These are phyloP conservation scores for Vultur gryphus DNA, from an alignment of 2,797 vertebrate genomes.

Conservation along the genomic window DNA sequence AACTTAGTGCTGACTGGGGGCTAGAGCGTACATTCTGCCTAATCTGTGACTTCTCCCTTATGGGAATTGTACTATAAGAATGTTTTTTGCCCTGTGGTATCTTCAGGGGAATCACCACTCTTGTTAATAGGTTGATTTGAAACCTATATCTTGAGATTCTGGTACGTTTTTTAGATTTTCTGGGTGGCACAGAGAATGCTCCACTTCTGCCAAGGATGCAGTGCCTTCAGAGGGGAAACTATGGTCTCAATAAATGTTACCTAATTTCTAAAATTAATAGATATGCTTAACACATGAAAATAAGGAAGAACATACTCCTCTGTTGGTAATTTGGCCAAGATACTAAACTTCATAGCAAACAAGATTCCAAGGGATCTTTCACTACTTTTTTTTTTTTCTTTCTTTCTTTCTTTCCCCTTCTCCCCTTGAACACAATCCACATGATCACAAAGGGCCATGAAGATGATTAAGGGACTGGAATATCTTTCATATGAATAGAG, in stretches of 20 bases:
- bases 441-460: not conserved
- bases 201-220: not conserved
- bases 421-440: not conserved
- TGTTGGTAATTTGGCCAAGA: not conserved
- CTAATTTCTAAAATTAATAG: not conserved
- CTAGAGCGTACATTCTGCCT: not conserved
- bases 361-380: not conserved
- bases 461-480: not conserved
- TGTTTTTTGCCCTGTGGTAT: not conserved
- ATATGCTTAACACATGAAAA: not conserved
- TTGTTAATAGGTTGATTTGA: not conserved
- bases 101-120: not conserved
- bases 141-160: not conserved
- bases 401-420: too few relatives aligned
- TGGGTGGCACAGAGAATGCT: not conserved
- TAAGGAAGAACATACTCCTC: not conserved
- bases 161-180: not conserved
- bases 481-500: not conserved
- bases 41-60: not conserved
- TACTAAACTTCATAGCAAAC: not conserved
- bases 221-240: not conserved
- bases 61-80: not conserved
- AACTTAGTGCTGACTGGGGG: not conserved
- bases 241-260: not conserved
- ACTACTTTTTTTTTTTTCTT: not conserved